Percentiles rank a stretch among this genome's conserved stretches.
phyloP scores from a whole-genome alignment of 2,888 invertebrate genomes.

The Calephelis perditalis region DNA sequence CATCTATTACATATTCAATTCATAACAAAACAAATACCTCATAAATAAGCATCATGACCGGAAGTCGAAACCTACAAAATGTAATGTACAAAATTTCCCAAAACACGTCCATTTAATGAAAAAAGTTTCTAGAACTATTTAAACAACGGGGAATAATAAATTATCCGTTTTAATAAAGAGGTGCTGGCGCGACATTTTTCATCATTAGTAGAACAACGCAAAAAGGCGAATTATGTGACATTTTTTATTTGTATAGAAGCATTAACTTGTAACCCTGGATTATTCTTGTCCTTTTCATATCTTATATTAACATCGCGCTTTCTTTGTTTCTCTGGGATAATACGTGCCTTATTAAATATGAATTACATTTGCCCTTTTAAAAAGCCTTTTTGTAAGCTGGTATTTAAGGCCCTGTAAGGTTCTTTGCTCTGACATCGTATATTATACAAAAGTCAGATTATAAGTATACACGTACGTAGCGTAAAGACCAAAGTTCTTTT shows the following conservation, averaged over 20 bases:
- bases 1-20: no score
- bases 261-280: constrained; percentile 9
- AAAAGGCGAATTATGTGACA: constrained; percentile 5
- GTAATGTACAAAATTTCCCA: no score
- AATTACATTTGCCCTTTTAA: constrained; percentile 10
- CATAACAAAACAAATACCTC: no score
- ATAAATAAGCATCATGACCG: no score
- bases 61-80: no score
- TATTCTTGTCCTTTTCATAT: constrained; percentile 8
- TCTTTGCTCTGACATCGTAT: background rate
- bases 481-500: no score
- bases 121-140: constrained; percentile 6
- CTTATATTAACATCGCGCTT: constrained; percentile 8
- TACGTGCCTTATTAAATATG: constrained; percentile 10
- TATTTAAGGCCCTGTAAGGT: background rate
- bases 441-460: no score
- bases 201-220: constrained; percentile 4
- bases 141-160: constrained; percentile 8
- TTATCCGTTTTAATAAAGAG: constrained; percentile 10
- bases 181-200: background rate
- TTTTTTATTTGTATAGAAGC: constrained; percentile 8
- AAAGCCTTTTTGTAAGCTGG: background rate
- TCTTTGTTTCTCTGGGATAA: constrained; percentile 5
- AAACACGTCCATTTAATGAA: background rate
- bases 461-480: no score